Evolutionary conservation across 53 echinoderm and acorn worm genomes (phyloP).

Genomic region (Patiria pectinifera): DNA sequence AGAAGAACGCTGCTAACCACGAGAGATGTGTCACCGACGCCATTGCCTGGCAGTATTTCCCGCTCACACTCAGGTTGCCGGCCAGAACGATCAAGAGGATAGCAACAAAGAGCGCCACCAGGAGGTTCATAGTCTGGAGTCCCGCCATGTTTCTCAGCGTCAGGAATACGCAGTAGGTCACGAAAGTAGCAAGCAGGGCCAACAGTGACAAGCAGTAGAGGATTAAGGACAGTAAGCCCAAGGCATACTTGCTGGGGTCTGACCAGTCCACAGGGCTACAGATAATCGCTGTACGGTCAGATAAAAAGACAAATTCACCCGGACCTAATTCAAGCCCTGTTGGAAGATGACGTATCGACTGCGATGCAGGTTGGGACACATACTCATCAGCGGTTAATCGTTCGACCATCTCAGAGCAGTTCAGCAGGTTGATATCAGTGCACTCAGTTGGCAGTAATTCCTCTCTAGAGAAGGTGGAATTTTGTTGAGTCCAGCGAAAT

Average conservation of each 20-base stretch:
- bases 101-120: constrained; percentile 67
- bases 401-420: too few relatives aligned
- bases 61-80: neutral
- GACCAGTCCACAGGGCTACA: neutral
- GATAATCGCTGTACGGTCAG: neutral
- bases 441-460: too few relatives aligned
- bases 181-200: constrained; percentile 54
- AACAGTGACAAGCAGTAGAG: constrained; percentile 52
- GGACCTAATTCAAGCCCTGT: too few relatives aligned
- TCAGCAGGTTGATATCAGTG: too few relatives aligned
- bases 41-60: constrained; percentile 9
- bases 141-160: constrained; percentile 74
- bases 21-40: constrained; percentile 44
- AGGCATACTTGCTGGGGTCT: neutral
- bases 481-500: too few relatives aligned
- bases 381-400: too few relatives aligned
- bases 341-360: too few relatives aligned
- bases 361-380: too few relatives aligned
- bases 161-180: constrained; percentile 66
- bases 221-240: neutral
- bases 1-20: constrained; percentile 70
- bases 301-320: neutral
- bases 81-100: neutral
- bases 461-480: too few relatives aligned
- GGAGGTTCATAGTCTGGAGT: constrained; percentile 68